These are phyloP conservation scores for Petaurus breviceps DNA, from an alignment of 2,113 vertebrate species.

Conservation along the genomic window DNA sequence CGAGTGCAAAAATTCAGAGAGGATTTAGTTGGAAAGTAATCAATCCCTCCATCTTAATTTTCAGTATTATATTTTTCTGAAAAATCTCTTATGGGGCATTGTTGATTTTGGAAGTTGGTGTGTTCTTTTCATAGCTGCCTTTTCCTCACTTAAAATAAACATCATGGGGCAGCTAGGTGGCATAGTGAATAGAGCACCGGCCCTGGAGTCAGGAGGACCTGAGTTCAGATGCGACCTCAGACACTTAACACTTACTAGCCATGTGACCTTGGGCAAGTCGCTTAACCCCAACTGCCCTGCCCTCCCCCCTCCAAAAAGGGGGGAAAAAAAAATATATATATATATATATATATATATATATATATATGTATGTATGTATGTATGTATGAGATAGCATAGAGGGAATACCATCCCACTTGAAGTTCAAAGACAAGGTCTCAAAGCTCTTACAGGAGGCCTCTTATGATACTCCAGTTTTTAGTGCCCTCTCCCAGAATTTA, in stretches of 20 bases:
- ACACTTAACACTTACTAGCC: too few relatives aligned
- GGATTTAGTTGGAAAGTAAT: background rate
- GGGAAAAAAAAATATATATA: too few relatives aligned
- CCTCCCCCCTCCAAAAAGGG: too few relatives aligned
- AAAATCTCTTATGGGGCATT: background rate
- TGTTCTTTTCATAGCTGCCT: background rate
- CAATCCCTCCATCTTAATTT: background rate
- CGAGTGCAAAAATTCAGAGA: background rate
- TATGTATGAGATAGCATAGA: background rate
- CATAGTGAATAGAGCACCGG: too few relatives aligned
- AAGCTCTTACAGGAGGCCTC: background rate
- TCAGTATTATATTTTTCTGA: background rate
- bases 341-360: too few relatives aligned
- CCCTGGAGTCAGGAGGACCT: too few relatives aligned
- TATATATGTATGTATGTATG: too few relatives aligned
- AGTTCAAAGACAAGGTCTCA: background rate
- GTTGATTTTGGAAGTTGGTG: background rate
- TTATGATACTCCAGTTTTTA: background rate
- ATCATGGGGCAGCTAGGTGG: background rate
- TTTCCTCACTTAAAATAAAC: constrained; percentile 21
- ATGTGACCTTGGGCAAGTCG: too few relatives aligned
- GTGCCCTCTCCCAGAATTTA: background rate
- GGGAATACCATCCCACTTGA: background rate
- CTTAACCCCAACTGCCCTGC: too few relatives aligned
- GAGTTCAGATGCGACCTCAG: too few relatives aligned